Percentiles rank a stretch among this genome's conserved stretches.
phyloP scores from a whole-genome alignment of 2,113 vertebrate species.

The Eidolon helvum region DNA sequence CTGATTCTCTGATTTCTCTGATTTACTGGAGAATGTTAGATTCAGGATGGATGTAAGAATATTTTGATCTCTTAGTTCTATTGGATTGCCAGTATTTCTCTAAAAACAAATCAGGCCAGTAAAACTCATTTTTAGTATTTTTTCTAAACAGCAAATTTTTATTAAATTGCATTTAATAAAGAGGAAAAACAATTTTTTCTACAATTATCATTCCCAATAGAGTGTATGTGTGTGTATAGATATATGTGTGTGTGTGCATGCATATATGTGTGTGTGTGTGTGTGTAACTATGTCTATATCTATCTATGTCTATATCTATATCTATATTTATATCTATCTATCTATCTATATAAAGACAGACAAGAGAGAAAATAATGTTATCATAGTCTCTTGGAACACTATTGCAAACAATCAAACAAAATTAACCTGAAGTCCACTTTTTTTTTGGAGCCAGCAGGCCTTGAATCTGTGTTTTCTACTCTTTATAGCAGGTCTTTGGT shows the following conservation, averaged over 20 bases:
- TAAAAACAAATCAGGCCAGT: slow-evolving; percentile 45
- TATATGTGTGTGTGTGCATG: not conserved
- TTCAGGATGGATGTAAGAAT: slow-evolving; percentile 30
- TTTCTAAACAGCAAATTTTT: slow-evolving; percentile 39
- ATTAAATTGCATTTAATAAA: slow-evolving; percentile 62
- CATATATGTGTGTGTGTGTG: too few relatives aligned
- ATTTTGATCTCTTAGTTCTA: slow-evolving; percentile 46
- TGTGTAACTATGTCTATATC: not conserved
- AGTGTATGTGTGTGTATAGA: not conserved
- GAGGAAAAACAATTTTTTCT: not conserved
- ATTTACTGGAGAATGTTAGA: slow-evolving; percentile 36
- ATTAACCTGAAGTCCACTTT: not conserved
- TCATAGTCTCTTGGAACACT: not conserved
- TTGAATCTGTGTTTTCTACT: not conserved
- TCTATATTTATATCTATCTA: not conserved
- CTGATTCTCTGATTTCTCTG: slow-evolving; percentile 59
- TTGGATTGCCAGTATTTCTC: slow-evolving; percentile 39
- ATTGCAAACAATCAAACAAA: not conserved
- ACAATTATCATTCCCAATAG: not conserved
- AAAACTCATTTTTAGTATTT: slow-evolving; percentile 42
- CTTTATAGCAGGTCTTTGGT: not conserved
- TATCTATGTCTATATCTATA: not conserved
- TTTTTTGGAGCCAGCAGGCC: not conserved
- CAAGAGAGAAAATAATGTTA: not conserved
- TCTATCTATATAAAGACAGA: not conserved